These are phyloP conservation scores for Paramormyrops kingsleyae DNA, from an alignment of 2,113 vertebrate genomes.

Conservation along the genomic window DNA sequence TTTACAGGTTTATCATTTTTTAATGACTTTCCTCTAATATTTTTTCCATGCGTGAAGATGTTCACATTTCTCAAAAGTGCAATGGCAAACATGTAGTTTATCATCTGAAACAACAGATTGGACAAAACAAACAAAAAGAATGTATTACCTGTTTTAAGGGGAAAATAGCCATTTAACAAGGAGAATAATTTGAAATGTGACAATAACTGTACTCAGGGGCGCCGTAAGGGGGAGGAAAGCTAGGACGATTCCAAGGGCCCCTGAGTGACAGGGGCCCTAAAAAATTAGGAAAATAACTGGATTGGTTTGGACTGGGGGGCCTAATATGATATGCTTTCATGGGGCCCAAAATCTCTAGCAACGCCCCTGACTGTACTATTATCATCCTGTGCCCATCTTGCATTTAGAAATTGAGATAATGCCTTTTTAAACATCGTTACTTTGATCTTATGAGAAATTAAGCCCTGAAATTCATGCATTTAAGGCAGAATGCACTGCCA, in stretches of 20 bases:
- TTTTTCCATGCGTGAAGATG: not conserved
- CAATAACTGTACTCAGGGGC: not conserved
- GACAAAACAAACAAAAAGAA: not conserved
- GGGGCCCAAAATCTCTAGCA: too few relatives aligned
- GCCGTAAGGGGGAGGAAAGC: too few relatives aligned
- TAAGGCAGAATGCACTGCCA: not conserved
- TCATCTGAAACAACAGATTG: not conserved
- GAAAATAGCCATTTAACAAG: not conserved
- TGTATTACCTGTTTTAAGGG: not conserved
- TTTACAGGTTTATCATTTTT: not conserved
- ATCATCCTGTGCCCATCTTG: not conserved
- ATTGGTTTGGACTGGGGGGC: too few relatives aligned
- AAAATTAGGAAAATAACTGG: too few relatives aligned
- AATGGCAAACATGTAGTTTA: not conserved
- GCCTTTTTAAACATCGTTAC: not conserved
- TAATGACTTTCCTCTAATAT: not conserved
- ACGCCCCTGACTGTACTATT: not conserved
- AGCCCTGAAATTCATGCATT: not conserved
- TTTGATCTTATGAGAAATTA: conserved; percentile 4
- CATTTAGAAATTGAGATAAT: not conserved
- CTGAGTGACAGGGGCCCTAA: too few relatives aligned
- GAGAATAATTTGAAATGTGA: not conserved
- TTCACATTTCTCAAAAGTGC: not conserved
- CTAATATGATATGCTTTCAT: too few relatives aligned
- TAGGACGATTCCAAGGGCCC: too few relatives aligned